Evolutionary conservation across 2,888 invertebrate genomes (phyloP), one percentile per base, ranked within the genome.

Genomic region (Xanthostigma xanthostigma): DNA sequence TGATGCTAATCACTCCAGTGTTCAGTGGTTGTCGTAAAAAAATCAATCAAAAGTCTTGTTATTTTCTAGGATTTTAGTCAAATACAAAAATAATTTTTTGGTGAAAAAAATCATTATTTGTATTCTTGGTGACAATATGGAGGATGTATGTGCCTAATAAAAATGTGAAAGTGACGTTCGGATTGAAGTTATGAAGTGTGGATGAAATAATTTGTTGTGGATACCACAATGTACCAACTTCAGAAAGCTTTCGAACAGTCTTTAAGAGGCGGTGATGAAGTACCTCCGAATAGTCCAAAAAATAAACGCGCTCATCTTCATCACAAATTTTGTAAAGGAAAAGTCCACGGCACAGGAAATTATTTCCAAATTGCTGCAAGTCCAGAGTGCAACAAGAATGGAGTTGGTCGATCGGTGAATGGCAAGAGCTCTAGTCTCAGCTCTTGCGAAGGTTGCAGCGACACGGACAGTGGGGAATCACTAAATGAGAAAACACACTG

Each of bases 291-390:
- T 53, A 68, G 70, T 14, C 72, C 71, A 48, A 74, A 73, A 56
- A 73, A 68, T 14, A 68, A 72, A 50, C 72, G 71, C 49, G 72
- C 72, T 45, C 64, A 74, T 52, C 72, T 73, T 55, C 74, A 76
- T 51, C 86, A 86, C 62, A 78, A 77, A 58, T 79, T 79, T 47
- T 87, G 87, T 63, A 81, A 78, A 36, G 87, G 87, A 35, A 79
- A 80, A 59, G 78, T 82, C 1, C 87, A 87, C 61, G 86, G 84
- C 10, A 77, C 80, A 56, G 85, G 85, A 44, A 78, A 79, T 49
- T 62, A 60, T 49, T 27, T 27, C 27, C 14, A 41, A 34, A 9
- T 33, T 36, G 13, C 12, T 34, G 35, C n/a, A 13, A 6, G 41
- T 9, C 40, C 27, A 27, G 27, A 27, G 9, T 14, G 11, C 11